Evolutionary conservation across 2,888 invertebrate genomes (phyloP), one percentile per base, ranked within the genome.

Genomic region (Drosophila mayaguana): DNA sequence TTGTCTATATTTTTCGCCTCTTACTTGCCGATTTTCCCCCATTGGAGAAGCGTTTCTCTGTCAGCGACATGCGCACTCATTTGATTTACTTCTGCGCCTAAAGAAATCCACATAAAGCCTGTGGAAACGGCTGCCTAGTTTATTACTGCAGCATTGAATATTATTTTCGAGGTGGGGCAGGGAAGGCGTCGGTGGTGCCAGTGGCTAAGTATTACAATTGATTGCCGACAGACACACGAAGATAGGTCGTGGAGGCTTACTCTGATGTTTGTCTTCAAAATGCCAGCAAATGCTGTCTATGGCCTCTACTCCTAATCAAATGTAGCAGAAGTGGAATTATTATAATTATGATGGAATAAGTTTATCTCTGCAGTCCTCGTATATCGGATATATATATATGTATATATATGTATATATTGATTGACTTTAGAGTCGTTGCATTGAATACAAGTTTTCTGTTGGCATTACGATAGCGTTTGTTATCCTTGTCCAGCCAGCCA

Each of bases 21-120:
- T 20, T 25, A 34, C 48, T n/a, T 32, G 22, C 40, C 46, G 36
- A 14, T 51, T 3, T 14, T 7, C 43, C 12, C 11, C 38, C 54
- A 60, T 42, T 20, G 63, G 16, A 16, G 45, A 40, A 34, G 20
- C 42, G 63, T 61, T 45, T 63, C 78, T 74, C 85, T 89, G 85
- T 76, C 85, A 89, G 72, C 68, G 66, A 60, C 83, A 84, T 72
- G 73, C 80, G 66, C 76, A 65, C 61, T 79, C 85, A 72, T 79
- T 87, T 84, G 83, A 84, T 84, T 89, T 87, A 84, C 72, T 87
- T 83, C 67, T 65, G 67, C 62, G 54, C 69, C 63, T 57, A 69
- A 72, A 75, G 73, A 60, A 81, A 72, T 76, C 72, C 82, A 65
- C 75, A 73, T 69, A 64, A 62, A 68, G 59, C 42, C 50, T 22